A percentile compares a stretch with the other conserved stretches of the same genome.
phyloP scores from a whole-genome alignment of 2,797 vertebrate species.

The Etheostoma perlongum region DNA sequence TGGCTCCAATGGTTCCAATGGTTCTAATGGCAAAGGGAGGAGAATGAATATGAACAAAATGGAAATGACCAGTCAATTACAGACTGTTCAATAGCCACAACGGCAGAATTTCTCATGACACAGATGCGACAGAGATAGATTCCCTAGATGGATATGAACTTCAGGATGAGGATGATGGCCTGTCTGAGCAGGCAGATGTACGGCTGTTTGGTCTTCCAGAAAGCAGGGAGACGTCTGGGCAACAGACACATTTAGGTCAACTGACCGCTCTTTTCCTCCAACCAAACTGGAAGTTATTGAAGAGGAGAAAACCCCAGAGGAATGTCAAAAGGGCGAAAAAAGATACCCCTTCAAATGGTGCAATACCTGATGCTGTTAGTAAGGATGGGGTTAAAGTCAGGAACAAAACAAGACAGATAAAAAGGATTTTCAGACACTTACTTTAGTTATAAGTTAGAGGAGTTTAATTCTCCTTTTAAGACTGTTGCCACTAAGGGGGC shows the following conservation, averaged over 20 bases:
- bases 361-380: conserved; percentile 80
- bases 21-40: conserved; percentile 84
- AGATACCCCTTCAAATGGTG: conserved; percentile 84
- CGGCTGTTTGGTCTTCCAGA: conserved; percentile 90
- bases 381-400: conserved; percentile 87
- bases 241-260: conserved; percentile 91
- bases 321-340: conserved; percentile 88
- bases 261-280: conserved; percentile 95
- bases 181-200: conserved; percentile 92
- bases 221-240: conserved; percentile 93
- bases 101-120: conserved; percentile 99
- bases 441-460: conserved; percentile 99
- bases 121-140: conserved; percentile 98
- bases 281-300: conserved; percentile 99
- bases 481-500: conserved; percentile 97
- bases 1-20: conserved; percentile 69
- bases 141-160: conserved; percentile 99
- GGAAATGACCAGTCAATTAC: conserved; percentile 99
- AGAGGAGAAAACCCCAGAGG: conserved; percentile 95
- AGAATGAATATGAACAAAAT: conserved; percentile 93
- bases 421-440: conserved; percentile 95
- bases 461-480: conserved; percentile 98
- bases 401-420: conserved; percentile 92
- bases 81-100: conserved; percentile 99
- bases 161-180: conserved; percentile 97